Evolutionary conservation across 2,797 vertebrate species (phyloP), one percentile per base, ranked within the genome.

Genomic region (Anolis apletophallus): DNA sequence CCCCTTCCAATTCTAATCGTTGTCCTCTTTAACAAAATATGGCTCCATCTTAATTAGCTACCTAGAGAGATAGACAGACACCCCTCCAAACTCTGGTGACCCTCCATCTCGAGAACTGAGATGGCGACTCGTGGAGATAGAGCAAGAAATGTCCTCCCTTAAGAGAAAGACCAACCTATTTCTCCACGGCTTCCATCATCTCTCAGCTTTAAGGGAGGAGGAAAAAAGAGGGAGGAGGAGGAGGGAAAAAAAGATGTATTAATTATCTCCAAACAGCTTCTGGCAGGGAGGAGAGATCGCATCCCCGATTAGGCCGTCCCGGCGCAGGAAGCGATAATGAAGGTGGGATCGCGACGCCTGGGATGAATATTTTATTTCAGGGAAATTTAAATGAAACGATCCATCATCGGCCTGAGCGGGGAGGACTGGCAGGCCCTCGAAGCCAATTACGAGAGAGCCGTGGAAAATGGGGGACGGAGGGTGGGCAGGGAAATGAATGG

Each of bases 301-400:
- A 84, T 29, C 88, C 61, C 68, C 5, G 85, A 94, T 94, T 90
- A 92, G 91, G 50, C 85, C 85, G 89, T 93, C 91, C 91, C 77
- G 91, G 92, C 94, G 94, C 93, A 36, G 92, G 1, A 54, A 91
- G 77, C 91, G 90, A 34, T 92, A 93, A 94, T 86, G 93, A 94
- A 94, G 94, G 93, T 89, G 92, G 91, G 93, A 90, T 80, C 34
- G 77, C 83, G 90, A 88, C 85, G 90, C 79, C 0, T 0, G 75
- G 88, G 93, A 94, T 91, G 90, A 94, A 94, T 93, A 93, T 93
- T 92, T 87, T 83, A 93, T 93, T 93, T 90, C 88, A 72, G 92
- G 67, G 32, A 85, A 89, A 91, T 92, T 85, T 92, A 92, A 95
- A 93, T 92, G 72, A 93, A 93, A 90, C 50, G 83, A 94, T 95